Base-by-base conservation (phyloP, 2,113 vertebrate species). In the Mormoops blainvillei region DNA sequence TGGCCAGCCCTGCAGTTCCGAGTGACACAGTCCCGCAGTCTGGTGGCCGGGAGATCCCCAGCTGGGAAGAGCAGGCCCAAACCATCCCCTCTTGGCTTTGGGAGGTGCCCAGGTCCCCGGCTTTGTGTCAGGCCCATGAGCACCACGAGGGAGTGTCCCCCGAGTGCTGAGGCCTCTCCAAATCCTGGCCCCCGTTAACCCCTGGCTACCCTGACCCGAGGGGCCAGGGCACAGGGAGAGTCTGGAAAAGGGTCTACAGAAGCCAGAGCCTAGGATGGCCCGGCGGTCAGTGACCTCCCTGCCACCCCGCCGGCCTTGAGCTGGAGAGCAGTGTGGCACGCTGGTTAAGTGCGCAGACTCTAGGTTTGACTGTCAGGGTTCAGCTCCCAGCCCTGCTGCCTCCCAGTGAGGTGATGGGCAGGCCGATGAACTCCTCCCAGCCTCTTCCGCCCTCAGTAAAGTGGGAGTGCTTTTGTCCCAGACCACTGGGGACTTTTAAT, bases 241-340 rank as follows among this genome's bases (percentile, higher is more conserved):
- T 22, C 52, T 58, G 73, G 48, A 63, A 31, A 76, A 3, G 45
- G 45, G 71, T 58, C 33, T 50, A 36, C 38, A 41, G 77, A 73
- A 80, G 63, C 28, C 65, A 50, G 89, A 31, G 18, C 50, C 22
- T 24, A 1, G 4, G 74, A 12, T 20, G 36, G 14, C 45, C 26
- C 26, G 14, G n/a, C 13, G 6, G 22, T 16, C 19, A 7, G 0
- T 3, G 14, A 50, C 31, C 70, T 50, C 16, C 43, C 36, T 1
- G 1, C 36, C 15, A 3, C 15, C 16, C 8, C 1, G 31, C 68
- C 2, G 7, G 0, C 38, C 7, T 3, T 9, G 5, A 19, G 43
- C 61, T 19, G 36, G 43, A 81, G 43, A 70, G 45, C n/a, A 22
- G 19, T 15, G 50, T 38, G 54, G 22, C 38, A 20, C 20, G 7